phyloP scores from a whole-genome alignment of 2,113 vertebrate species.

The Poeciliopsis occidentalis region DNA sequence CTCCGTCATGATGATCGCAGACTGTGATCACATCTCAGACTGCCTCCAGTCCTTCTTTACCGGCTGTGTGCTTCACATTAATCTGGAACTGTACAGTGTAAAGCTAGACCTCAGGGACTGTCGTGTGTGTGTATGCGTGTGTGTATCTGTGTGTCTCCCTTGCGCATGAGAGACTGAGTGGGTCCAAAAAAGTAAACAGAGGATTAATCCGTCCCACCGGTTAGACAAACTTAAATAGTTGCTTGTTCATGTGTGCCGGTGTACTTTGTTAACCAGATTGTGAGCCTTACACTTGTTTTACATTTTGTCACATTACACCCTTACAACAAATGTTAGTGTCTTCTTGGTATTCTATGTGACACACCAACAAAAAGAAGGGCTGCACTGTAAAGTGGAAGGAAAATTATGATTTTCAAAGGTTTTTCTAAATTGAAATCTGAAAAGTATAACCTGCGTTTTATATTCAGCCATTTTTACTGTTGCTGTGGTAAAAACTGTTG shows the following conservation, averaged over 20 bases:
- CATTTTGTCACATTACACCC: too few relatives aligned
- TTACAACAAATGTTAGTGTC: too few relatives aligned
- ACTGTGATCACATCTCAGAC: slow-evolving; percentile 35
- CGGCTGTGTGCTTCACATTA: slow-evolving; percentile 48
- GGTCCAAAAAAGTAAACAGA: slow-evolving; percentile 1
- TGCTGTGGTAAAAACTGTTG: too few relatives aligned
- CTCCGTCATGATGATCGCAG: slow-evolving; percentile 54
- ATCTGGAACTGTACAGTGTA: neutral
- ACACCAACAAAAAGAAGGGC: too few relatives aligned
- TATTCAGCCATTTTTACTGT: too few relatives aligned
- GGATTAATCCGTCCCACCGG: slow-evolving; percentile 18
- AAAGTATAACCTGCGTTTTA: too few relatives aligned
- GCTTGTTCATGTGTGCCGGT: neutral
- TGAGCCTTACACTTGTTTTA: neutral
- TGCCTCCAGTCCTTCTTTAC: slow-evolving; percentile 36
- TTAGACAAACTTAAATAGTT: slow-evolving; percentile 10
- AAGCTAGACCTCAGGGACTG: slow-evolving; percentile 12
- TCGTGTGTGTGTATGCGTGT: neutral
- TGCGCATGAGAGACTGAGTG: too few relatives aligned
- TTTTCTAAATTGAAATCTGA: too few relatives aligned
- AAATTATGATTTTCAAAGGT: too few relatives aligned
- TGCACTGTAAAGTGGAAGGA: too few relatives aligned
- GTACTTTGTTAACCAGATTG: neutral
- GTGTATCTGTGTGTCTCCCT: too few relatives aligned
- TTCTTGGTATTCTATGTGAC: too few relatives aligned